phyloP scores from a whole-genome alignment of 2,797 vertebrate species.

The Xerus rutilus region DNA sequence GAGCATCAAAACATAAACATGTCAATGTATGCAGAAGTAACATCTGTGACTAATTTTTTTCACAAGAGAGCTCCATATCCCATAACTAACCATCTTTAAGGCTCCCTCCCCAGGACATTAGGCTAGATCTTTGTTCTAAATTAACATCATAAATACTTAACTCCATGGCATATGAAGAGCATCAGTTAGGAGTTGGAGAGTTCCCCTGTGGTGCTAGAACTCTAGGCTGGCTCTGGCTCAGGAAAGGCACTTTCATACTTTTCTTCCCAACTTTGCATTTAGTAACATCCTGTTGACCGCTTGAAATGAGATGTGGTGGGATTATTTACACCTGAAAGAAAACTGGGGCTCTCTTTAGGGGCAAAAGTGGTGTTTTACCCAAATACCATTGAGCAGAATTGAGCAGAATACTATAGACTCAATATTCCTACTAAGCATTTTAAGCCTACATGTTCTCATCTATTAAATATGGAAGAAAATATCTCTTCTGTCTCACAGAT shows the following conservation, averaged over 20 bases:
- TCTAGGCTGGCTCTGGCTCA: not conserved
- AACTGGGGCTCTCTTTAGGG: not conserved
- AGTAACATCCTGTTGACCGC: not conserved
- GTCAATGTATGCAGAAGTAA: not conserved
- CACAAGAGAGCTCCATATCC: not conserved
- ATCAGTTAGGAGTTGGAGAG: not conserved
- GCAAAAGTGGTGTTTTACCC: not conserved
- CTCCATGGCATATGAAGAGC: not conserved
- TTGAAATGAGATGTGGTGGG: not conserved
- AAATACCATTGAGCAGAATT: not conserved
- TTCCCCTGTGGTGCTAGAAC: not conserved
- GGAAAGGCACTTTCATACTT: not conserved
- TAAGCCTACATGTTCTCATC: not conserved
- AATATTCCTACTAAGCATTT: not conserved
- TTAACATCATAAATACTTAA: not conserved
- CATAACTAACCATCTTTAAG: not conserved
- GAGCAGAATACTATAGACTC: not conserved
- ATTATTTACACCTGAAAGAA: not conserved
- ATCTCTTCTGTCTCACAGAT: not conserved
- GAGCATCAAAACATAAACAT: too few species aligned
- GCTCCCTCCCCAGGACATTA: not conserved
- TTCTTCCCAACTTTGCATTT: not conserved
- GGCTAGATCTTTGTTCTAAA: not conserved
- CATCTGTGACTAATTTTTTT: not conserved
- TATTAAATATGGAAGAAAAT: not conserved